Evolutionary conservation across 1,140 invertebrate species (phyloP), one percentile per base, ranked within the genome.

Genomic region (Copidosoma floridanum): DNA sequence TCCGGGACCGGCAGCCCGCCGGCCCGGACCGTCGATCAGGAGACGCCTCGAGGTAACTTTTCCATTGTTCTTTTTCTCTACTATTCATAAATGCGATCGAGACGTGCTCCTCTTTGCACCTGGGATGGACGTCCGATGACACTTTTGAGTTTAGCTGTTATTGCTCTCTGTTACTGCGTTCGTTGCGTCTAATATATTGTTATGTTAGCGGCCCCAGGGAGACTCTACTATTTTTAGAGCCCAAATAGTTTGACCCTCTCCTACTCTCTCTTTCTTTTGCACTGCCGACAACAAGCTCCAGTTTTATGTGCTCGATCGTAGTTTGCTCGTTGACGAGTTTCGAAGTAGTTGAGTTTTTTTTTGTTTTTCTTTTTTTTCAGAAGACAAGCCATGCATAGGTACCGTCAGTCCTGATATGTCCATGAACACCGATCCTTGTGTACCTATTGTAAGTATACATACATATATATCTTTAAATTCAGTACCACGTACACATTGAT

Each of bases 201-300:
- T n/a, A n/a, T n/a, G n/a, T n/a, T n/a, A n/a, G n/a, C n/a, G 20
- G 48, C 48, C 23, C 23, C 35, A 52, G 38, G 10, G 40, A 52
- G 12, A 52, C 27, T 18, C 47, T 8, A 44, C 38, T 59, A 59
- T 59, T 52, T 59, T 52, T 52, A 59, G 57, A 59, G 46, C 11
- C 37, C 18, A 26, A 44, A 27, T 44, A 37, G 37, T 50, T 59
- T 44, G 11, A 52, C n/a, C 52, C n/a, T n/a, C n/a, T n/a, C n/a
- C n/a, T n/a, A n/a, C n/a, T n/a, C n/a, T n/a, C n/a, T n/a, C n/a
- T n/a, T n/a, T n/a, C n/a, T n/a, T n/a, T n/a, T 37, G 12, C 23
- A 50, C 41, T 43, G 27, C 3, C 8, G 26, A 47, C 40, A 46
- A 59, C 48, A 46, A 59, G 44, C 12, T 50, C 23, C 46, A 21